Evolutionary conservation across 2,888 invertebrate genomes (phyloP).

Genomic region (Selenia dentaria): DNA sequence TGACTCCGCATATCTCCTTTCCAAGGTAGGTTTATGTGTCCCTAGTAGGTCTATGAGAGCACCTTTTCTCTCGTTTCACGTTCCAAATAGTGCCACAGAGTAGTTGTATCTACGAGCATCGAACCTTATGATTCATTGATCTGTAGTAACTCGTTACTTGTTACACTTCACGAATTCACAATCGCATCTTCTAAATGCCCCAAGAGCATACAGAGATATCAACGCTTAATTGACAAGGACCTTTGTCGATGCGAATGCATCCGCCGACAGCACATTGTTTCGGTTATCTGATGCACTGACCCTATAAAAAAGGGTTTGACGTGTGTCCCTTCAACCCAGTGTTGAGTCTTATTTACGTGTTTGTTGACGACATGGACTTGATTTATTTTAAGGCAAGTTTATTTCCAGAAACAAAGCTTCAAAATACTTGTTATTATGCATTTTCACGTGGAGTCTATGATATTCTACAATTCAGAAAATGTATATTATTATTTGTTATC

Average conservation of each 20-base stretch:
- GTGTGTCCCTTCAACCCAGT: constrained; percentile 53
- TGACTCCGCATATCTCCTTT: no score
- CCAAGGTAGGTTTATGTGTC: no score
- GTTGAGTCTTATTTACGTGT: constrained; percentile 43
- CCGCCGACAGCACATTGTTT: constrained; percentile 64
- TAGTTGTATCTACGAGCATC: no score
- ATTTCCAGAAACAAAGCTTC: background rate
- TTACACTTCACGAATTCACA: background rate
- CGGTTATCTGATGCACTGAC: constrained; percentile 64
- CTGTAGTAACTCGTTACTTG: background rate
- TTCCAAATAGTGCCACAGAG: no score
- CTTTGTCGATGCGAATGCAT: constrained; percentile 66
- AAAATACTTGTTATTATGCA: no score
- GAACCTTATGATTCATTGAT: no score
- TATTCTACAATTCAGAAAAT: no score
- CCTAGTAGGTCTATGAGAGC: no score
- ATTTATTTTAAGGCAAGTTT: constrained; percentile 55
- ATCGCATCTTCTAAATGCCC: constrained; percentile 41
- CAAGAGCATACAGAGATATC: constrained; percentile 55
- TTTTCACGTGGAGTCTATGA: no score
- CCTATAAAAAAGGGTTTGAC: constrained; percentile 62
- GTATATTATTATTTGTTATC: no score
- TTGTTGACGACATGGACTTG: constrained; percentile 48
- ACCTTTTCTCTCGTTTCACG: no score
- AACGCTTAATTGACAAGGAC: constrained; percentile 70